Percentiles rank a stretch among this genome's conserved stretches.
Evolutionary conservation across 2,888 invertebrate genomes (phyloP).

Genomic region (Bibio marci): DNA sequence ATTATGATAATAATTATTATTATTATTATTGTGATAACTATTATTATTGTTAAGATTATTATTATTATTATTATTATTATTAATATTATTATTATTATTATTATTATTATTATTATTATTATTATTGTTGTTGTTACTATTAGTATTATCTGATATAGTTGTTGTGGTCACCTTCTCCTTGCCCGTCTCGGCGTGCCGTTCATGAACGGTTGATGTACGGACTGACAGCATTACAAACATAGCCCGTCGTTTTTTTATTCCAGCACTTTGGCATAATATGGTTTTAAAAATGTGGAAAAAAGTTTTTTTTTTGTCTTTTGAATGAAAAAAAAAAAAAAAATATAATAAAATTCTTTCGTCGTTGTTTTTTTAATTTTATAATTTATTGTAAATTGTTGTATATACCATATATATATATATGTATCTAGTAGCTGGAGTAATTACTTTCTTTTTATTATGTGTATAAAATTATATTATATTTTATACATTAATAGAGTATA

Average conservation of each 20-base stretch:
- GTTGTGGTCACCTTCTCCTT: constrained; percentile 8
- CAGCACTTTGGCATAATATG: constrained; percentile 16
- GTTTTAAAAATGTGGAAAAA: not conserved
- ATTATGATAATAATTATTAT: not conserved
- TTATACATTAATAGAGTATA: too few relatives aligned
- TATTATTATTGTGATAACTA: not conserved
- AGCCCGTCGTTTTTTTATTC: constrained; percentile 15
- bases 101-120: constrained; percentile 2
- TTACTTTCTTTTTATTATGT: too few relatives aligned
- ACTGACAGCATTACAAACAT: constrained; percentile 18
- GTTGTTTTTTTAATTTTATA: too few relatives aligned
- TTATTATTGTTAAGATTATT: not conserved
- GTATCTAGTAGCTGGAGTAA: too few relatives aligned
- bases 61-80: not conserved
- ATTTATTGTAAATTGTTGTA: too few relatives aligned
- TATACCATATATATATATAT: too few relatives aligned
- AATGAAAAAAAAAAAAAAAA: too few relatives aligned
- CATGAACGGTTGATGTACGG: constrained; percentile 15
- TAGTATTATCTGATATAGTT: constrained; percentile 5
- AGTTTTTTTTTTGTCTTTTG: too few relatives aligned
- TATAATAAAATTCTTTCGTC: too few relatives aligned
- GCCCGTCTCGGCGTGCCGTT: constrained; percentile 15
- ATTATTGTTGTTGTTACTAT: constrained; percentile 3
- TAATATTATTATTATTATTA: not conserved
- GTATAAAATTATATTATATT: too few relatives aligned